phyloP scores from a whole-genome alignment of 2,113 vertebrate genomes.

The Ciconia maguari region DNA sequence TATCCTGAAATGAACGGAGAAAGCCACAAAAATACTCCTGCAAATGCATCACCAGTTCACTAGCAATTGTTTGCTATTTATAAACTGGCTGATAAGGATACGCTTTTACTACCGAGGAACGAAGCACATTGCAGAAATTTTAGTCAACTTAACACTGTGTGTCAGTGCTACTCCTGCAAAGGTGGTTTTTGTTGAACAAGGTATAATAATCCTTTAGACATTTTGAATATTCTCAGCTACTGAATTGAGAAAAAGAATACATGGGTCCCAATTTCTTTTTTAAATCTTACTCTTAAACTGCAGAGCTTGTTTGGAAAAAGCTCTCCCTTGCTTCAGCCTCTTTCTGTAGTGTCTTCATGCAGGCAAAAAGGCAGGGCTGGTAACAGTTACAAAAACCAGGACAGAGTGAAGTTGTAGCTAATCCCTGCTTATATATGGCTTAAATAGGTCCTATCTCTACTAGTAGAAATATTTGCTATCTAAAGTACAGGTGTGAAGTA shows the following conservation, averaged over 20 bases:
- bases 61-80: constrained; percentile 75
- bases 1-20: constrained; percentile 64
- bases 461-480: not conserved
- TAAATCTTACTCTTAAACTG: not conserved
- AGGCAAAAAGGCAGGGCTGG: not conserved
- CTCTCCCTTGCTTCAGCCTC: not conserved
- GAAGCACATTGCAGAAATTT: constrained; percentile 18
- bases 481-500: not conserved
- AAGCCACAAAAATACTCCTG: constrained; percentile 69
- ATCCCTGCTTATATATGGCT: not conserved
- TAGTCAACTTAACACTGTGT: not conserved
- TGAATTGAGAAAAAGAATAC: not conserved
- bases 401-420: not conserved
- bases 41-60: constrained; percentile 61
- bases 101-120: constrained; percentile 15
- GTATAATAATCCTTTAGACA: not conserved
- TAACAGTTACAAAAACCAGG: not conserved
- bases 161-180: not conserved
- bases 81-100: constrained; percentile 61
- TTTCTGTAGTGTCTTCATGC: not conserved
- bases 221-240: not conserved
- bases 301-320: not conserved
- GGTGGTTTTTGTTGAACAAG: not conserved
- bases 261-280: not conserved
- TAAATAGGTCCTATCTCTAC: not conserved